phyloP scores from a whole-genome alignment of 2,113 vertebrate species.

The Mus spicilegus region DNA sequence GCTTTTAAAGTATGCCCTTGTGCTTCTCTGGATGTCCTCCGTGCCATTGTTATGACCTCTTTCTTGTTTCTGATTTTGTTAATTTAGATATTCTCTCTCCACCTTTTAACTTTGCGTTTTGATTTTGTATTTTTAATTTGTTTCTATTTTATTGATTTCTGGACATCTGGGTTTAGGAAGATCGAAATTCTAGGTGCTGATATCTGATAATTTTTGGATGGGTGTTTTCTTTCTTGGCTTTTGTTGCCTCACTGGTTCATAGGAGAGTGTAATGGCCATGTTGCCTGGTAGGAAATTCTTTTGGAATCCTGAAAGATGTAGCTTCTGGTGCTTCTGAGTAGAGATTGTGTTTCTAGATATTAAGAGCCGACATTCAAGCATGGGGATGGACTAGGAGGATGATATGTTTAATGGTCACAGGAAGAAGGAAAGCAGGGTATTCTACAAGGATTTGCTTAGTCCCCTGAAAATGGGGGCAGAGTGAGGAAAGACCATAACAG shows the following conservation, averaged over 20 bases:
- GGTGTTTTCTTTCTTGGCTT: not conserved
- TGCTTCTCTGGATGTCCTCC: too few species aligned
- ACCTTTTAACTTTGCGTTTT: too few species aligned
- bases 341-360: not conserved
- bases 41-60: too few species aligned
- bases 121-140: too few species aligned
- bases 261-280: not conserved
- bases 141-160: not conserved
- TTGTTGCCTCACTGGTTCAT: not conserved
- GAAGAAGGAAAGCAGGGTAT: not conserved
- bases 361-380: not conserved
- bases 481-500: not conserved
- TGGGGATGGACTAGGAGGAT: not conserved
- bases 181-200: not conserved
- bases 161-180: not conserved
- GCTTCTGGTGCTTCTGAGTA: not conserved
- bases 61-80: too few species aligned
- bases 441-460: not conserved
- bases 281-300: not conserved
- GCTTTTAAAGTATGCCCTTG: too few species aligned
- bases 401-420: not conserved
- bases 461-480: not conserved
- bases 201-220: not conserved
- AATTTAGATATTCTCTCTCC: too few species aligned
- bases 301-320: not conserved